These are phyloP conservation scores for Drosophila ochracea DNA, from an alignment of 2,888 invertebrate genomes.

Conservation along the genomic window DNA sequence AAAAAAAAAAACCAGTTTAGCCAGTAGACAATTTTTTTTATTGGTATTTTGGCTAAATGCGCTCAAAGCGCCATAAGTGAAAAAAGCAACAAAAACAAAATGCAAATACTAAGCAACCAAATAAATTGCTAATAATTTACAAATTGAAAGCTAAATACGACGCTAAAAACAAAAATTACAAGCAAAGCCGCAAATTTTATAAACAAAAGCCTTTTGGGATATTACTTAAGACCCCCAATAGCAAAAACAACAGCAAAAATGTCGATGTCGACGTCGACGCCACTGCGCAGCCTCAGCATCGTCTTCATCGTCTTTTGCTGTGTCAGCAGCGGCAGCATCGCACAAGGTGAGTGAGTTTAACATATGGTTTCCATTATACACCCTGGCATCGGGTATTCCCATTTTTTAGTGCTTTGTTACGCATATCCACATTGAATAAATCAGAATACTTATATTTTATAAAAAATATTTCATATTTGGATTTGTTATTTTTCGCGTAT, in stretches of 20 bases:
- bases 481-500: neutral
- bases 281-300: constrained; percentile 51
- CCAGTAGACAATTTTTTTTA: constrained; percentile 30
- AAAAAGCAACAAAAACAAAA: constrained; percentile 51
- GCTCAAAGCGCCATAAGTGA: constrained; percentile 34
- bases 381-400: neutral
- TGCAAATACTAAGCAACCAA: constrained; percentile 69
- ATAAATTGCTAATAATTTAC: constrained; percentile 75
- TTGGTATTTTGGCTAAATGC: constrained; percentile 32
- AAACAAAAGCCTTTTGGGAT: constrained; percentile 49
- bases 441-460: neutral
- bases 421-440: neutral
- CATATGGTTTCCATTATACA: constrained; percentile 57
- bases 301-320: constrained; percentile 57
- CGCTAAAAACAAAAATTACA: constrained; percentile 53
- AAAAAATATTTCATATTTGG: neutral
- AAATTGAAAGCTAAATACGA: constrained; percentile 55
- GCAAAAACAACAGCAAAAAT: constrained; percentile 20
- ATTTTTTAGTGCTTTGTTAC: neutral
- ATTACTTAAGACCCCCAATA: constrained; percentile 22
- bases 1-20: constrained; percentile 61
- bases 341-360: constrained; percentile 81
- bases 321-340: constrained; percentile 60
- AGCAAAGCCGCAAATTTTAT: constrained; percentile 40
- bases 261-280: constrained; percentile 36